Percentiles rank a stretch among this genome's conserved stretches.
These are phyloP conservation scores for Dreissena polymorpha DNA, from an alignment of 1,140 invertebrate genomes.

Conservation along the genomic window DNA sequence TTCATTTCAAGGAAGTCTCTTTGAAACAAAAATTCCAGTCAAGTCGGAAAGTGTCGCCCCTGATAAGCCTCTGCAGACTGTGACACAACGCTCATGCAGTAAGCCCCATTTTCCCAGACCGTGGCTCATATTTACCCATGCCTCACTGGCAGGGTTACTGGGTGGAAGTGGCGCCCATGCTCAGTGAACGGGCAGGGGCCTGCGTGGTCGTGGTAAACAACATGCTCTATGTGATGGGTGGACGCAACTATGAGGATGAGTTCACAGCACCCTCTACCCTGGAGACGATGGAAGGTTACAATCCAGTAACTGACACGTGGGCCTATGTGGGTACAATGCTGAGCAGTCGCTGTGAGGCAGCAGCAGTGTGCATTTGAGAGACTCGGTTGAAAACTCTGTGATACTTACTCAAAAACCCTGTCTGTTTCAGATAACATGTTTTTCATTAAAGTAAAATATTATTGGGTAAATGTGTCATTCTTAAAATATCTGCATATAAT, in stretches of 20 bases:
- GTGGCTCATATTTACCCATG: not conserved
- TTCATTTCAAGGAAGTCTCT: too few species aligned
- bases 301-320: conserved; percentile 89
- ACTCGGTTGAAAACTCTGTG: too few species aligned
- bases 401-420: too few species aligned
- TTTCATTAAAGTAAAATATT: too few species aligned
- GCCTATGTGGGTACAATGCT: conserved; percentile 87
- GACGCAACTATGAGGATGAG: conserved; percentile 73
- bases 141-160: conserved; percentile 86
- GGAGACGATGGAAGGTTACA: conserved; percentile 88
- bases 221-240: conserved; percentile 90
- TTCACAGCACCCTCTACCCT: conserved; percentile 84
- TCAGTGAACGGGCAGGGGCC: conserved; percentile 88
- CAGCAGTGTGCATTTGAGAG: conserved; percentile 84
- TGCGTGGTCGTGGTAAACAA: conserved; percentile 91
- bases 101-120: too few species aligned
- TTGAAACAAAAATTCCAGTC: too few species aligned
- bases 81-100: too few species aligned
- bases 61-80: too few species aligned
- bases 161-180: conserved; percentile 88
- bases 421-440: too few species aligned
- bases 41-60: too few species aligned
- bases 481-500: too few species aligned
- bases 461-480: too few species aligned
- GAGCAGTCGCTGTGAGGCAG: conserved; percentile 90